These are phyloP conservation scores for Adoxophyes honmai DNA, from an alignment of 1,140 invertebrate genomes.

Conservation along the genomic window DNA sequence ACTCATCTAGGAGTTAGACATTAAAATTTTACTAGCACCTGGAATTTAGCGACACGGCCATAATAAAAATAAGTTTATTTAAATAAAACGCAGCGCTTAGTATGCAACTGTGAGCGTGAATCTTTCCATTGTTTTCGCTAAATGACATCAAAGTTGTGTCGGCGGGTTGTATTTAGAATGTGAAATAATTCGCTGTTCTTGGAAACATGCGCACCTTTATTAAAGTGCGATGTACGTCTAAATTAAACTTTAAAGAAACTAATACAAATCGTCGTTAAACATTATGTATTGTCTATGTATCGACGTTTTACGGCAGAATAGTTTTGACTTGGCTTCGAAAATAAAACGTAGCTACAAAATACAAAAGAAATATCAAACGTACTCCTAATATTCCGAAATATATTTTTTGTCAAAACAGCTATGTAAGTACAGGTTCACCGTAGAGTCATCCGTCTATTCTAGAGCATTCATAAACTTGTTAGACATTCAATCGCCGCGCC, in stretches of 20 bases:
- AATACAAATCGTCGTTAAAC: no score
- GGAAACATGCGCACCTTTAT: conserved; percentile 38
- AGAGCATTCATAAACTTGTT: conserved; percentile 1
- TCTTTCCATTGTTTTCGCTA: conserved; percentile 76
- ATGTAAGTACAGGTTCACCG: no score
- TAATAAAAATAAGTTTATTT: conserved; percentile 73
- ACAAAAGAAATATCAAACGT: no score
- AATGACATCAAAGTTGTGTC: conserved; percentile 74
- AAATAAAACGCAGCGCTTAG: conserved; percentile 69
- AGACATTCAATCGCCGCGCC: conserved; percentile 8
- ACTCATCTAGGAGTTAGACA: conserved; percentile 65
- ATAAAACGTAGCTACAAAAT: no score
- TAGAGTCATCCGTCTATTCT: background rate
- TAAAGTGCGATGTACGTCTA: conserved; percentile 3
- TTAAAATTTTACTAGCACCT: conserved; percentile 65
- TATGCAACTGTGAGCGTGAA: conserved; percentile 51
- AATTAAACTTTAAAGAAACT: no score
- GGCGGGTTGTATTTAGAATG: conserved; percentile 66
- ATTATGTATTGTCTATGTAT: no score
- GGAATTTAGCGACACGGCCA: conserved; percentile 47
- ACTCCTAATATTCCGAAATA: no score
- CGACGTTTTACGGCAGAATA: no score
- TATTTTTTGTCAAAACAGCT: no score
- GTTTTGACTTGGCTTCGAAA: no score
- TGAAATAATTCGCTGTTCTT: conserved; percentile 62